Conservation (phyloP, 2,113 vertebrate species). For the Anser brachyrhynchus region DNA sequence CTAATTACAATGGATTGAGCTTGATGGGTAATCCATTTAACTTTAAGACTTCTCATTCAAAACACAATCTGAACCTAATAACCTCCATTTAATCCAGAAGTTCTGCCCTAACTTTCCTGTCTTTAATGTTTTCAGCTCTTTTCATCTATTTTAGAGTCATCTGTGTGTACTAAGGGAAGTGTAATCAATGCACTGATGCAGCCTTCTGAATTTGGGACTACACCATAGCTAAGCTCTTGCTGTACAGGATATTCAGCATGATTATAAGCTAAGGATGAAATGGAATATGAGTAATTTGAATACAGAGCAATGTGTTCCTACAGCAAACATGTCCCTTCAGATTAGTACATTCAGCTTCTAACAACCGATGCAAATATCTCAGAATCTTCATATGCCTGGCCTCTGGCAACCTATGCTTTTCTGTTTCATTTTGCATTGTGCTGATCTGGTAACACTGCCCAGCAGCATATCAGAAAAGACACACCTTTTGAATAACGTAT, state of each 20-base stretch:
- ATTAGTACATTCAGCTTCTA: neutral
- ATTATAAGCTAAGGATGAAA: neutral
- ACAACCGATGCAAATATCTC: neutral
- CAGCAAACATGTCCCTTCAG: neutral
- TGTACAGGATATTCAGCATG: neutral
- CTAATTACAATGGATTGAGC: neutral
- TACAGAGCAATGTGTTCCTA: neutral
- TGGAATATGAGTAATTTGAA: neutral
- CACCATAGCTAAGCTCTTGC: neutral
- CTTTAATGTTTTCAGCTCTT: neutral
- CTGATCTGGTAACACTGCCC: neutral
- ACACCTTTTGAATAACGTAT: neutral
- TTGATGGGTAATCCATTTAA: conserved; percentile 11
- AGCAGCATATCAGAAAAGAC: neutral
- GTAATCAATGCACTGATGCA: neutral
- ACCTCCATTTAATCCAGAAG: neutral
- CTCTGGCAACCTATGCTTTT: neutral
- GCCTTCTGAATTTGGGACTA: neutral
- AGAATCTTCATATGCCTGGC: neutral
- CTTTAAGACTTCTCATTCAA: neutral
- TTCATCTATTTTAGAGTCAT: neutral
- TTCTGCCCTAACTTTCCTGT: neutral
- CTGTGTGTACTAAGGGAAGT: neutral
- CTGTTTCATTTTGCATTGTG: neutral
- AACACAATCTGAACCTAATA: neutral